Conservation (phyloP, 92 coral and sea anemone species). For the Plumapathes pennacea region DNA sequence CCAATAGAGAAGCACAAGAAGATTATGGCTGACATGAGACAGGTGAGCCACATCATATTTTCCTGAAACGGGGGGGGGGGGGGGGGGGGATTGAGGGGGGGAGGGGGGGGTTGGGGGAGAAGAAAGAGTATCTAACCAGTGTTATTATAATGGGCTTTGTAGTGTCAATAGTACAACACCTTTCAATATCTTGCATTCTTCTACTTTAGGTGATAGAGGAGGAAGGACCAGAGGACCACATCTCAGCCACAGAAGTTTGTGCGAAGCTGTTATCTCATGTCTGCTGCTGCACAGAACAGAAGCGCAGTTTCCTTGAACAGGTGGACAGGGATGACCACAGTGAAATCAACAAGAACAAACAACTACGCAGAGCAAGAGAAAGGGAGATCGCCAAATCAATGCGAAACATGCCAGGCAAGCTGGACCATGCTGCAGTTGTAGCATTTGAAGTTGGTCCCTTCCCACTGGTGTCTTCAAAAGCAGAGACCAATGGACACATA, state of each 20-base stretch:
- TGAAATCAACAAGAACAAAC: constrained; percentile 2
- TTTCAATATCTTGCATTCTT: neutral
- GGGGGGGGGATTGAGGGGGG: too few relatives aligned
- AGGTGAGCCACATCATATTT: constrained; percentile 28
- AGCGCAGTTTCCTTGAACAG: constrained; percentile 67
- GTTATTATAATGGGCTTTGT: neutral
- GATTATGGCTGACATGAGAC: constrained; percentile 65
- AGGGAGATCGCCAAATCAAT: constrained; percentile 54
- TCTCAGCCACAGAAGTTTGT: constrained; percentile 84
- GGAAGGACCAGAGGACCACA: constrained; percentile 69
- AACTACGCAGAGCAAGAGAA: constrained; percentile 41
- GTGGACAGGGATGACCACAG: constrained; percentile 47
- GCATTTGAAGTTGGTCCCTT: constrained; percentile 95
- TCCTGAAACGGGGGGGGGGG: too few relatives aligned
- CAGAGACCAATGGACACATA: constrained; percentile 49
- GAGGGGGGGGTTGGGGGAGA: too few relatives aligned
- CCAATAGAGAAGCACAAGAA: constrained; percentile 54
- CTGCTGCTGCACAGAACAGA: constrained; percentile 68
- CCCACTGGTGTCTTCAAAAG: constrained; percentile 60
- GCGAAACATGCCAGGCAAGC: constrained; percentile 84
- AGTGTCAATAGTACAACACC: neutral
- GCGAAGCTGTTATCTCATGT: constrained; percentile 88
- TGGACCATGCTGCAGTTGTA: constrained; percentile 97
- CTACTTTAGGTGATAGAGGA: constrained; percentile 67
- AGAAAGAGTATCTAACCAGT: too few relatives aligned